These are phyloP conservation scores for Neotoxoptera formosana DNA, from an alignment of 1,140 invertebrate species.

Conservation along the genomic window DNA sequence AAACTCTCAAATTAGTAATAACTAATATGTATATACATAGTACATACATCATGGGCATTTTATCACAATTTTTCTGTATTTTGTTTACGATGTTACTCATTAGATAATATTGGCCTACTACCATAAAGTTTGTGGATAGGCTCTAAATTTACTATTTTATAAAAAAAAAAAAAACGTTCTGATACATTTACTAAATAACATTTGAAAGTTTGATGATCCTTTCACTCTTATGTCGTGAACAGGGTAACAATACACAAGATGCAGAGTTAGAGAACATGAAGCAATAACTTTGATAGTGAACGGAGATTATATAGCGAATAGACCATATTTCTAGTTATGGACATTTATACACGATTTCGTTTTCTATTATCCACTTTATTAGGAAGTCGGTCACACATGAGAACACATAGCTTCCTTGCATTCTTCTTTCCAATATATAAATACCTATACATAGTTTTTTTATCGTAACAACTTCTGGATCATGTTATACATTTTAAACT, in stretches of 20 bases:
- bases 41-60: not conserved
- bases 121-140: not conserved
- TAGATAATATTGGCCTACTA: not conserved
- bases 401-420: slow-evolving; percentile 5
- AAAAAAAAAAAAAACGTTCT: not conserved
- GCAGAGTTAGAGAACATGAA: slow-evolving; percentile 1
- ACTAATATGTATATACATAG: no score
- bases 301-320: slow-evolving; percentile 6
- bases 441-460: not conserved
- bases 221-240: slow-evolving; percentile 11
- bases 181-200: not conserved
- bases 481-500: not conserved
- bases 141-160: not conserved
- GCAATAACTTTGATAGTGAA: slow-evolving; percentile 37
- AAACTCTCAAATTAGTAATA: not conserved
- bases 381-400: slow-evolving; percentile 51
- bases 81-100: not conserved
- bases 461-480: slow-evolving; percentile 24
- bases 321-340: slow-evolving; percentile 42
- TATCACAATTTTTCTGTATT: not conserved
- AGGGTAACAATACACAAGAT: not conserved
- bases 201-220: slow-evolving; percentile 27
- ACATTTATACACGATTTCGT: slow-evolving; percentile 52
- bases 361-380: slow-evolving; percentile 39
- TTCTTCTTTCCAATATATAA: not conserved